phyloP scores from a whole-genome alignment of 2,888 invertebrate species.

The Drosophila peninsularis region DNA sequence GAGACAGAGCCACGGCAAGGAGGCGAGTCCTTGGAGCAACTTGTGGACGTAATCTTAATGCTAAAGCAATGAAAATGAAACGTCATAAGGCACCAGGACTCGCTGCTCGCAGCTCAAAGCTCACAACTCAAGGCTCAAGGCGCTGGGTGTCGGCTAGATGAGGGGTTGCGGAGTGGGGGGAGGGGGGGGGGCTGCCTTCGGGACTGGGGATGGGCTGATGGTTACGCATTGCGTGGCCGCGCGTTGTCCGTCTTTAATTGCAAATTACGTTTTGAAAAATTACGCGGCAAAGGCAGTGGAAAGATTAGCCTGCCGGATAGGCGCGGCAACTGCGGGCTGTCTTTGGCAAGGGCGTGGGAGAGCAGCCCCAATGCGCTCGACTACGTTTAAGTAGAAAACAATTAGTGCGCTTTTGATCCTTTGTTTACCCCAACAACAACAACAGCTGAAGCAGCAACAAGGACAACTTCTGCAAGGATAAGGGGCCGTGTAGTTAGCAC shows the following conservation, averaged over 20 bases:
- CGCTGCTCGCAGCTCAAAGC: conserved; percentile 31
- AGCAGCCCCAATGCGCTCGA: conserved; percentile 25
- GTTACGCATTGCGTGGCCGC: conserved; percentile 51
- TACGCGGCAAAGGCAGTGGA: conserved; percentile 67
- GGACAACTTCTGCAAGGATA: conserved; percentile 41
- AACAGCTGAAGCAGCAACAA: conserved; percentile 44
- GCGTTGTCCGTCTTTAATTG: conserved; percentile 75
- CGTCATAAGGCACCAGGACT: conserved; percentile 57
- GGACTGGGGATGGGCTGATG: conserved; percentile 7
- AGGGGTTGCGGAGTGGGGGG: not conserved
- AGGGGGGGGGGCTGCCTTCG: not conserved
- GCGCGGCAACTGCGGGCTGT: conserved; percentile 36
- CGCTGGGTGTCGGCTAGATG: conserved; percentile 28
- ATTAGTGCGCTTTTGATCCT: conserved; percentile 82
- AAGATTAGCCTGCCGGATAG: conserved; percentile 64
- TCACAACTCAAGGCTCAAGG: conserved; percentile 46
- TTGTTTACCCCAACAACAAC: conserved; percentile 79
- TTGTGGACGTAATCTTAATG: conserved; percentile 61
- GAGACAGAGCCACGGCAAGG: conserved; percentile 32
- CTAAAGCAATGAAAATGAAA: conserved; percentile 63
- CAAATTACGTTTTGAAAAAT: conserved; percentile 81
- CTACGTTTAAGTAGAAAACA: conserved; percentile 78
- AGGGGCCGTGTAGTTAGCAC: conserved; percentile 69
- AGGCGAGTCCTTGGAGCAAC: conserved; percentile 37
- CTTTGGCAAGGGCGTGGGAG: conserved; percentile 16